Percentiles rank a stretch among this genome's conserved stretches.
phyloP scores from a whole-genome alignment of 2,113 vertebrate genomes.

The Rhizomys pruinosus region DNA sequence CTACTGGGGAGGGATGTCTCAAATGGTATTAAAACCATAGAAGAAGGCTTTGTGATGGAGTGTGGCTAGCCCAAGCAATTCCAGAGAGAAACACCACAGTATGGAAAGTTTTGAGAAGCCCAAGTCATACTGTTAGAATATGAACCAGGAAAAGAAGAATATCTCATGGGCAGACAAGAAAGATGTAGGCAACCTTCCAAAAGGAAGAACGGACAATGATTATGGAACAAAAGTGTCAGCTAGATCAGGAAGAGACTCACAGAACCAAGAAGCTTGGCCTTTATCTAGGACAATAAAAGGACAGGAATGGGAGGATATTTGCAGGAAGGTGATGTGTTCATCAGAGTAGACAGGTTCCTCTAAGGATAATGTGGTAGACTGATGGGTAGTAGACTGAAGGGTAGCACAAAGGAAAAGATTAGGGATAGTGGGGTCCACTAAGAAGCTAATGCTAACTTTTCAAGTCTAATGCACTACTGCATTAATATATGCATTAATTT shows the following conservation, averaged over 20 bases:
- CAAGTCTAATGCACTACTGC: neutral
- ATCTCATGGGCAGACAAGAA: neutral
- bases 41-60: neutral
- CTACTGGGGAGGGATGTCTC: neutral
- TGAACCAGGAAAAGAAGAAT: neutral
- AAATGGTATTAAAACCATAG: neutral
- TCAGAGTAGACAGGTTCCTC: rapidly evolving
- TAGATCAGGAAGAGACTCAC: neutral
- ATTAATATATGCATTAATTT: neutral
- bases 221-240: neutral
- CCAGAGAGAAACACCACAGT: neutral
- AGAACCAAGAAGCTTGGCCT: neutral
- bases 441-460: neutral
- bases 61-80: neutral
- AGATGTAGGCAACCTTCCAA: neutral
- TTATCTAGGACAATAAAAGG: neutral
- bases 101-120: neutral
- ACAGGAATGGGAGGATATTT: neutral
- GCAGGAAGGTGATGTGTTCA: neutral
- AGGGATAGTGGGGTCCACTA: neutral
- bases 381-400: rapidly evolving
- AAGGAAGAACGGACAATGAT: neutral
- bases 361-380: rapidly evolving
- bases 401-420: rapidly evolving
- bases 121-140: neutral